phyloP scores from a whole-genome alignment of 92 coral and sea anemone species.

The Scolanthus callimorphus region DNA sequence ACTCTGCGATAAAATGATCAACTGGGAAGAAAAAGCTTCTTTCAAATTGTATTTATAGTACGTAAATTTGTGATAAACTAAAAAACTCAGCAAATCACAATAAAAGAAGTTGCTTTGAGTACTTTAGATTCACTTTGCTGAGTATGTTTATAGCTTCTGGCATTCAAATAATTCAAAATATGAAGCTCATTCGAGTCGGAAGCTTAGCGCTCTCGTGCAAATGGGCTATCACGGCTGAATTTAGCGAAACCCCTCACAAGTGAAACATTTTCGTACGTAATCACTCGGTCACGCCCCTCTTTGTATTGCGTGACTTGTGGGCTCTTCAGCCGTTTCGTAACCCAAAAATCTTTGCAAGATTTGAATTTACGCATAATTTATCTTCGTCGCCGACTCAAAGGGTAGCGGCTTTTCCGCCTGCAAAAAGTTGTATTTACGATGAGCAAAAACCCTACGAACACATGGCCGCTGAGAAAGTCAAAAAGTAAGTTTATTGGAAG shows the following conservation, averaged over 20 bases:
- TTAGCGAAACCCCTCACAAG: background rate
- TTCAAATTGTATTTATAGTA: too few relatives aligned
- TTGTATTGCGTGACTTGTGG: constrained; percentile 30
- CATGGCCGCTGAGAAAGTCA: constrained; percentile 40
- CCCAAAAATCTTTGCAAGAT: constrained; percentile 21
- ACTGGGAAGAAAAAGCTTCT: too few relatives aligned
- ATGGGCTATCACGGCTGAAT: background rate
- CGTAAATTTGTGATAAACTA: too few relatives aligned
- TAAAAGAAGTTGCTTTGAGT: too few relatives aligned
- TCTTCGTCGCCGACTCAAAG: constrained; percentile 8
- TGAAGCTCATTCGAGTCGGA: too few relatives aligned
- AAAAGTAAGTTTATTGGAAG: constrained; percentile 29
- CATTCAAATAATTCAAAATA: too few relatives aligned
- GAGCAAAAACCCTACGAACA: constrained; percentile 18
- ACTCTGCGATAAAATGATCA: too few relatives aligned
- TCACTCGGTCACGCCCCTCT: constrained; percentile 6
- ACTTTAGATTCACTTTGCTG: too few relatives aligned
- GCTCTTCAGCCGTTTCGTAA: constrained; percentile 15
- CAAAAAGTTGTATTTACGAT: constrained; percentile 8
- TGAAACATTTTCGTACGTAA: background rate
- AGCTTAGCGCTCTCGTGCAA: background rate
- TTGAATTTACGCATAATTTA: constrained; percentile 40
- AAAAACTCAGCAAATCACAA: too few relatives aligned
- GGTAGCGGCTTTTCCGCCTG: too few relatives aligned
- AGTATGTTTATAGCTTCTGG: too few relatives aligned